phyloP scores from a whole-genome alignment of 2,797 vertebrate genomes.

The Pelobates cultripes region DNA sequence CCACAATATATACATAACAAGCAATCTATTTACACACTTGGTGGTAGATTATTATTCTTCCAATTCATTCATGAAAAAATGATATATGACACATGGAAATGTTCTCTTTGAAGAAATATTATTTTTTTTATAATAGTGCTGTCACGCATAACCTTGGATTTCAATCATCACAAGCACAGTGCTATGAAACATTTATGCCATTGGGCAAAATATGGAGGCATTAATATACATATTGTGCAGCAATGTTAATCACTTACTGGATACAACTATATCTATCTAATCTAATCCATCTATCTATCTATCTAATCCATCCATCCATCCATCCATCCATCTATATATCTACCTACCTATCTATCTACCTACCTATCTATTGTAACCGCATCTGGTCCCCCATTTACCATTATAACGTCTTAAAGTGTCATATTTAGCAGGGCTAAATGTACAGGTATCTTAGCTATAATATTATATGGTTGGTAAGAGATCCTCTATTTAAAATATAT shows the following conservation, averaged over 20 bases:
- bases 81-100: constrained; percentile 20
- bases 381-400: no score
- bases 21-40: constrained; percentile 20
- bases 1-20: constrained; percentile 22
- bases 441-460: no score
- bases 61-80: constrained; percentile 21
- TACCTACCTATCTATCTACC: no score
- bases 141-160: constrained; percentile 26
- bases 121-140: background rate
- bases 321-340: no score
- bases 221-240: background rate
- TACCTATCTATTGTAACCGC: no score
- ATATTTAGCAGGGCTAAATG: no score
- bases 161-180: constrained; percentile 26
- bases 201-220: background rate
- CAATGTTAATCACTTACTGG: background rate
- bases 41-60: constrained; percentile 16
- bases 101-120: constrained; percentile 1
- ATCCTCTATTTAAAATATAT: no score
- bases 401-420: no score
- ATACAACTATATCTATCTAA: no score
- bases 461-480: no score
- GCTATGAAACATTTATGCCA: background rate
- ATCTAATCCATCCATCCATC: no score
- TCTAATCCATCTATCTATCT: no score